Evolutionary conservation across 2,797 vertebrate genomes (phyloP).

Genomic region (Dryobates pubescens): DNA sequence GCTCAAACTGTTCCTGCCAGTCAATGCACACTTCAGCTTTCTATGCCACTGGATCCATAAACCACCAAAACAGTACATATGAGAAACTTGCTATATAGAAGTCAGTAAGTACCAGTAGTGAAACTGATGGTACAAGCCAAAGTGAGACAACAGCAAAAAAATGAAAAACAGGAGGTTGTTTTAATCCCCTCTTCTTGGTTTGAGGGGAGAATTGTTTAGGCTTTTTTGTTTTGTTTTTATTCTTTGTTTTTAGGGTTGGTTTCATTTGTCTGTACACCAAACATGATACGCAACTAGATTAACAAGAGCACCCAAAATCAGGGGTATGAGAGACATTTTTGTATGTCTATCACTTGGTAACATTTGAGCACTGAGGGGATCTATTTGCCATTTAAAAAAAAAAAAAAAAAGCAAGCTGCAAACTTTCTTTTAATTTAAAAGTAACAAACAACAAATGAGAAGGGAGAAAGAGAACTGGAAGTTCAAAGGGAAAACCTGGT

Average conservation of each 20-base stretch:
- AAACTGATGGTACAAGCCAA: background rate
- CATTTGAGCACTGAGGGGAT: background rate
- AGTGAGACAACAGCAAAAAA: background rate
- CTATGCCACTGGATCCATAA: background rate
- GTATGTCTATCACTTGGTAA: background rate
- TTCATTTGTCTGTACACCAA: background rate
- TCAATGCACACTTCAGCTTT: background rate
- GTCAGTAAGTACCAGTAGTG: background rate
- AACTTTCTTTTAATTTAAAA: conserved; percentile 6
- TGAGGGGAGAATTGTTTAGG: background rate
- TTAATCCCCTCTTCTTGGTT: background rate
- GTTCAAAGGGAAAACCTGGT: background rate
- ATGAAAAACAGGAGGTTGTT: background rate
- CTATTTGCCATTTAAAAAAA: background rate
- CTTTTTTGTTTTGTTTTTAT: background rate
- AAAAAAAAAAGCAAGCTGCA: background rate
- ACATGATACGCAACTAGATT: background rate
- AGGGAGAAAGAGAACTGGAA: background rate
- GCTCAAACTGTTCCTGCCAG: background rate
- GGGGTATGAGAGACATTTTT: background rate
- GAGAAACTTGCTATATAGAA: background rate
- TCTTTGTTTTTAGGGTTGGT: background rate
- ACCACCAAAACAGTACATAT: background rate
- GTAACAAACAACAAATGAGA: background rate
- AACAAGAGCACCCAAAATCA: background rate